Conservation (phyloP, 2,113 vertebrate species). For the Siniperca knerii region DNA sequence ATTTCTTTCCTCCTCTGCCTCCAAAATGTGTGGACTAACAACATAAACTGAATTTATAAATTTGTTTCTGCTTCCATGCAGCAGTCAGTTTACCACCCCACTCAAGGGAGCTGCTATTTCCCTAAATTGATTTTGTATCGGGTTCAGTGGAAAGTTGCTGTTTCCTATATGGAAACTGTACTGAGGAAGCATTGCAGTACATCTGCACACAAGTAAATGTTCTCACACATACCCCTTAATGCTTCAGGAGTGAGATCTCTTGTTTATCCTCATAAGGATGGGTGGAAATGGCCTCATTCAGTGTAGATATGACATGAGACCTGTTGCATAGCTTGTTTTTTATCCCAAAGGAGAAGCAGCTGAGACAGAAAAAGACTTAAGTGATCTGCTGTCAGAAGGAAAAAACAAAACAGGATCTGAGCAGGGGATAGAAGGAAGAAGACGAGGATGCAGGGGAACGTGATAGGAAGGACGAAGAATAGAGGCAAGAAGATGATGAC, state of each 20-base stretch:
- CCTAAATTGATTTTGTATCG: conserved; percentile 49
- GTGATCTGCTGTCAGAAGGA: conserved; percentile 41
- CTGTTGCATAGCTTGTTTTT: conserved; percentile 47
- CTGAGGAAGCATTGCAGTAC: neutral
- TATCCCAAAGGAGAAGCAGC: conserved; percentile 19
- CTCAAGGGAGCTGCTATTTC: conserved; percentile 19
- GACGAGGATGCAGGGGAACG: conserved; percentile 43
- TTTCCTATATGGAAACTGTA: conserved; percentile 7
- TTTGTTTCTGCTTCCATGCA: conserved; percentile 14
- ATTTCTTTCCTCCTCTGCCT: neutral
- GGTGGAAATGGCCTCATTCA: conserved; percentile 3
- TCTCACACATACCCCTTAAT: neutral
- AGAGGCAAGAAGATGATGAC: conserved; percentile 14
- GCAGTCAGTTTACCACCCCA: conserved; percentile 1
- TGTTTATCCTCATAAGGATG: neutral
- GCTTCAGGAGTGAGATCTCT: conserved; percentile 5
- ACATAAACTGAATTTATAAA: conserved; percentile 17
- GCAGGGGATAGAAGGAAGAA: neutral
- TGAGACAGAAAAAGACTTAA: conserved; percentile 44
- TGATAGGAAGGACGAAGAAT: conserved; percentile 43
- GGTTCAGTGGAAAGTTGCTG: conserved; percentile 14
- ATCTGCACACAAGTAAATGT: conserved; percentile 6
- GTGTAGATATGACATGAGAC: conserved; percentile 12
- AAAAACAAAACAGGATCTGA: conserved; percentile 26
- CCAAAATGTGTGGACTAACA: conserved; percentile 8